Evolutionary conservation across 2,797 vertebrate genomes (phyloP).

Genomic region (Epinephelus malabaricus): DNA sequence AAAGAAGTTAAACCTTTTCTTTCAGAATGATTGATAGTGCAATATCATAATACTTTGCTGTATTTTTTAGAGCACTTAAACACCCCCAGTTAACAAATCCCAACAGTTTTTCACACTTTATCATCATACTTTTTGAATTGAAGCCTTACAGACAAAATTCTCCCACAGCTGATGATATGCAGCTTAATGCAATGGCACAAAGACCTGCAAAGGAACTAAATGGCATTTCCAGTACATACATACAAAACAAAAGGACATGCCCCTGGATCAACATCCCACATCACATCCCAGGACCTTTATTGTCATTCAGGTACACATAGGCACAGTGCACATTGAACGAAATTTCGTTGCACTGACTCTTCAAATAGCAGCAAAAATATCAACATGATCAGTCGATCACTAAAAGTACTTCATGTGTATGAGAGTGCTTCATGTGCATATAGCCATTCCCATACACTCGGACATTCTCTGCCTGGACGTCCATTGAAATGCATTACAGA

Average conservation of each 20-base stretch:
- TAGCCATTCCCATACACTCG: too few relatives aligned
- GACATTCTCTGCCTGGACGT: too few relatives aligned
- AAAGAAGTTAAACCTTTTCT: conserved; percentile 43
- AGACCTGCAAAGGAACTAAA: background rate
- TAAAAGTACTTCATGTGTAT: too few relatives aligned
- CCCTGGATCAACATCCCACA: too few relatives aligned
- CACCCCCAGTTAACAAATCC: background rate
- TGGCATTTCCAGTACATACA: background rate
- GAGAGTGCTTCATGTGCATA: too few relatives aligned
- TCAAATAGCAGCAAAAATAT: too few relatives aligned
- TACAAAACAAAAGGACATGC: background rate
- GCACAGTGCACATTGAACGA: too few relatives aligned
- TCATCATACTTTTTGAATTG: conserved; percentile 1
- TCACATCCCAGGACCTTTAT: too few relatives aligned
- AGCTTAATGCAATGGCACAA: background rate
- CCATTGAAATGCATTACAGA: too few relatives aligned
- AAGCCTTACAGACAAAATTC: background rate
- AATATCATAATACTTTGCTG: conserved; percentile 28
- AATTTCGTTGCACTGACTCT: too few relatives aligned
- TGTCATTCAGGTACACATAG: too few relatives aligned
- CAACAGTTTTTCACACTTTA: background rate
- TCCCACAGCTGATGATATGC: background rate
- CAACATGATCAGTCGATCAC: too few relatives aligned
- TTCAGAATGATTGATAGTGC: conserved; percentile 39
- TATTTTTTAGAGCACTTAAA: conserved; percentile 14